Percentiles rank a stretch among this genome's conserved stretches.
Evolutionary conservation across 2,113 vertebrate genomes (phyloP).

Genomic region (Paramisgurnus dabryanus): DNA sequence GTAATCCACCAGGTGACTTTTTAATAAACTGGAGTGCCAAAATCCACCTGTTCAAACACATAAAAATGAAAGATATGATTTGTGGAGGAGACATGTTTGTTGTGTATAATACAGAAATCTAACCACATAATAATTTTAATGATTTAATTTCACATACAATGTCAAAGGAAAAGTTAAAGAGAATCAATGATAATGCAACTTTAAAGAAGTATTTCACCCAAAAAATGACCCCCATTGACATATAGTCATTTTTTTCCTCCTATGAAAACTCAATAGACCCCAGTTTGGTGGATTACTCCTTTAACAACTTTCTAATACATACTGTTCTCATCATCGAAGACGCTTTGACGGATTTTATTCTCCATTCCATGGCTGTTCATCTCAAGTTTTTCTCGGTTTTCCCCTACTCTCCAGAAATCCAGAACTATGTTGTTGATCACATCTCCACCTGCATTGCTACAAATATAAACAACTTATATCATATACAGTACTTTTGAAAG

Average conservation of each 20-base stretch:
- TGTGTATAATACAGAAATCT: too few species aligned
- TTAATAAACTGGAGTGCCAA: background rate
- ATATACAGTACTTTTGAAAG: too few species aligned
- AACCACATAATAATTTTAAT: too few species aligned
- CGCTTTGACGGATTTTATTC: background rate
- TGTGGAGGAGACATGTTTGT: background rate
- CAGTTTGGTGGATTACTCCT: too few species aligned
- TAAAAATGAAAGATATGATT: background rate
- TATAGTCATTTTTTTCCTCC: too few species aligned
- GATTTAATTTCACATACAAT: too few species aligned
- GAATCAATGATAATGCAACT: too few species aligned
- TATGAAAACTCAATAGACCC: too few species aligned
- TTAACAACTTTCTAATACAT: background rate
- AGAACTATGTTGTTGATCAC: background rate
- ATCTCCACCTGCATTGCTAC: background rate
- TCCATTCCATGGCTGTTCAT: constrained; percentile 1
- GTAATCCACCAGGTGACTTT: constrained; percentile 5
- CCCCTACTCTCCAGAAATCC: background rate
- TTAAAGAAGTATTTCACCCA: too few species aligned
- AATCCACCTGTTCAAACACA: background rate
- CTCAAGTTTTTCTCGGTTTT: background rate
- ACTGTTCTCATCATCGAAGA: constrained; percentile 5
- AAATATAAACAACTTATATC: too few species aligned
- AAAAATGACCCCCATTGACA: too few species aligned
- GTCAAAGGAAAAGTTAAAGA: too few species aligned